phyloP scores from a whole-genome alignment of 2,888 invertebrate genomes.

The Oscheius sp. region DNA sequence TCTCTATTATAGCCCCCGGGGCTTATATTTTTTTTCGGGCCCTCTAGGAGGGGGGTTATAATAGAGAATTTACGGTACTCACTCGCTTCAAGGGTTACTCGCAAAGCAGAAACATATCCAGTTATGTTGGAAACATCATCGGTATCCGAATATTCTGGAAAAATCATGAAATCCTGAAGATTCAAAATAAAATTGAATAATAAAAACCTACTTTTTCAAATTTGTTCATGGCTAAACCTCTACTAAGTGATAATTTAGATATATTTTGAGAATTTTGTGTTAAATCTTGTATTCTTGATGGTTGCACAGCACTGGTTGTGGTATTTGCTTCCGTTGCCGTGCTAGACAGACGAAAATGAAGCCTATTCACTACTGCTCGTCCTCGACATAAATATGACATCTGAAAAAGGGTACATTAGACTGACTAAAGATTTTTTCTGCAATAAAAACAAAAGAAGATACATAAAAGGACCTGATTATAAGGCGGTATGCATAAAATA shows the following conservation, averaged over 20 bases:
- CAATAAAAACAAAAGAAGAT: not conserved
- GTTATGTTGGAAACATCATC: slow-evolving; percentile 69
- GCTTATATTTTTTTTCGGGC: too few relatives aligned
- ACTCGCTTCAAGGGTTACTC: slow-evolving; percentile 44
- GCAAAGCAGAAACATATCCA: slow-evolving; percentile 49
- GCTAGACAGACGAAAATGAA: not conserved
- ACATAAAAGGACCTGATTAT: not conserved
- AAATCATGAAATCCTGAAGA: slow-evolving; percentile 72
- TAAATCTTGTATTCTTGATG: slow-evolving; percentile 34
- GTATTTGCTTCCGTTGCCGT: slow-evolving; percentile 6
- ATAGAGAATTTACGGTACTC: slow-evolving; percentile 43
- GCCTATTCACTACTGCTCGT: not conserved
- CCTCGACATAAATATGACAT: not conserved
- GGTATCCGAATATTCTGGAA: slow-evolving; percentile 69
- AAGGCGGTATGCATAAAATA: too few relatives aligned
- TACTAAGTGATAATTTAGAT: slow-evolving; percentile 65
- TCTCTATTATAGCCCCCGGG: too few relatives aligned
- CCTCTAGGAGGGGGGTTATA: too few relatives aligned
- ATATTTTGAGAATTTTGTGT: slow-evolving; percentile 47
- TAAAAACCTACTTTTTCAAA: slow-evolving; percentile 67
- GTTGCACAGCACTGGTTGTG: slow-evolving; percentile 11
- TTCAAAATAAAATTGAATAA: not conserved
- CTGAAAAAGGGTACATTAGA: slow-evolving; percentile 9
- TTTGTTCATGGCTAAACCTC: slow-evolving; percentile 68
- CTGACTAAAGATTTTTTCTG: not conserved